Evolutionary conservation across 2,113 vertebrate genomes (phyloP).

Genomic region (Podiceps cristatus): DNA sequence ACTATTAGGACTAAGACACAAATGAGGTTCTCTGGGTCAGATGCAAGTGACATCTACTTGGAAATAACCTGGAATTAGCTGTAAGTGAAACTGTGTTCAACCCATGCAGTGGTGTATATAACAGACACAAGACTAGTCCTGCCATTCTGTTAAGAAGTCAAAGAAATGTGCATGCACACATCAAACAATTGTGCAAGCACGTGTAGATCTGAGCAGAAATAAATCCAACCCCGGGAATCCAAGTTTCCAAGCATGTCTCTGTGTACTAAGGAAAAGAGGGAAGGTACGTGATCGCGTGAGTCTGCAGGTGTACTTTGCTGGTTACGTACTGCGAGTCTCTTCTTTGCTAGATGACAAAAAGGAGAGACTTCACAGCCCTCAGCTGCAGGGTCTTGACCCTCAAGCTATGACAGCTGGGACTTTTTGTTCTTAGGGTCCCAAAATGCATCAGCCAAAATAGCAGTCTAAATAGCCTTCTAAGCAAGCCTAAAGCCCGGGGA

Average conservation of each 20-base stretch:
- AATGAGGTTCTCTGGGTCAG: background rate
- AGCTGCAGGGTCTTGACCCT: background rate
- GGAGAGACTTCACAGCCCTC: background rate
- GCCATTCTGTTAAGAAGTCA: background rate
- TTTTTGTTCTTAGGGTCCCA: background rate
- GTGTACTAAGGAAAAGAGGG: background rate
- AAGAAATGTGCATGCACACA: background rate
- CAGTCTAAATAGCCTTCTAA: background rate
- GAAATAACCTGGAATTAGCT: background rate
- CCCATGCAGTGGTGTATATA: fast-evolving
- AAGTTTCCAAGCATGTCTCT: fast-evolving
- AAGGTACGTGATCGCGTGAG: background rate
- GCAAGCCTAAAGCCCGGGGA: fast-evolving
- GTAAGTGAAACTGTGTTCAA: background rate
- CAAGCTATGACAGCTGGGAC: background rate
- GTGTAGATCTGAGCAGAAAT: background rate
- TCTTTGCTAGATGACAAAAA: background rate
- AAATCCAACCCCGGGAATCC: background rate
- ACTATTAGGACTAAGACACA: background rate
- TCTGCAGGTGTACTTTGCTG: background rate
- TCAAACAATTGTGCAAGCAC: background rate
- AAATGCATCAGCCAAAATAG: fast-evolving
- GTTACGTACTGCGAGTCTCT: fast-evolving
- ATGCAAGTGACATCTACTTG: background rate
- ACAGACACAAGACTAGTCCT: background rate